These are phyloP conservation scores for Isoperla grammatica DNA, from an alignment of 2,888 invertebrate genomes.

Conservation along the genomic window DNA sequence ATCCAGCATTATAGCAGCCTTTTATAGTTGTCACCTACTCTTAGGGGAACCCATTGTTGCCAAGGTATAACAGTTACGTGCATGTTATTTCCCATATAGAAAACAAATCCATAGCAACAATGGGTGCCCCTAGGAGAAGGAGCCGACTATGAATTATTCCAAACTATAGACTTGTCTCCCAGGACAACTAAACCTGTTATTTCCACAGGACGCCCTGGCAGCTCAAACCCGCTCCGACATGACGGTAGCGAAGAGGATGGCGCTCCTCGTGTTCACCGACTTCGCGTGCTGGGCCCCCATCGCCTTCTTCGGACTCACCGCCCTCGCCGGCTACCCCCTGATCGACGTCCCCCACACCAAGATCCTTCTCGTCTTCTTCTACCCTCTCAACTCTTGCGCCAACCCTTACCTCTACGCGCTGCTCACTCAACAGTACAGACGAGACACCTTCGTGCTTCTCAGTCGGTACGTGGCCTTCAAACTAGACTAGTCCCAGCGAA, in stretches of 20 bases:
- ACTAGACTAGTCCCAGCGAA: too few species aligned
- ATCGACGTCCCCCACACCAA: conserved; percentile 51
- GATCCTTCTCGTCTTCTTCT: conserved; percentile 60
- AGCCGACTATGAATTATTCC: too few species aligned
- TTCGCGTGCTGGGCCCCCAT: conserved; percentile 60
- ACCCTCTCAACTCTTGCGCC: conserved; percentile 63
- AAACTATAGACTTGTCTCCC: too few species aligned
- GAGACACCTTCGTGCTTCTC: conserved; percentile 52
- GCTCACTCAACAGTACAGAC: conserved; percentile 58
- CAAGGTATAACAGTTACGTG: too few species aligned
- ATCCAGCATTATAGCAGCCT: too few species aligned
- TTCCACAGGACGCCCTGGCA: conserved; percentile 33
- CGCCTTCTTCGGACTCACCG: conserved; percentile 59
- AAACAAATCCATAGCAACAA: too few species aligned
- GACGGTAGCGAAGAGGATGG: conserved; percentile 60
- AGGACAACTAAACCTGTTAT: too few species aligned
- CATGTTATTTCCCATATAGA: too few species aligned
- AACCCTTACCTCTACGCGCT: conserved; percentile 65
- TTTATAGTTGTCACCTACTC: too few species aligned
- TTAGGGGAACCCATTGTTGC: too few species aligned
- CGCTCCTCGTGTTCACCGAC: conserved; percentile 60
- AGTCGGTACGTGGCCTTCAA: conserved; percentile 38
- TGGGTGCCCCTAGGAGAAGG: too few species aligned
- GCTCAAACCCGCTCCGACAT: conserved; percentile 45
- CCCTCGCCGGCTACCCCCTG: conserved; percentile 56